Evolutionary conservation across 2,888 invertebrate species (phyloP), one percentile per base, ranked within the genome.

Genomic region (Toxonevra muliebris): DNA sequence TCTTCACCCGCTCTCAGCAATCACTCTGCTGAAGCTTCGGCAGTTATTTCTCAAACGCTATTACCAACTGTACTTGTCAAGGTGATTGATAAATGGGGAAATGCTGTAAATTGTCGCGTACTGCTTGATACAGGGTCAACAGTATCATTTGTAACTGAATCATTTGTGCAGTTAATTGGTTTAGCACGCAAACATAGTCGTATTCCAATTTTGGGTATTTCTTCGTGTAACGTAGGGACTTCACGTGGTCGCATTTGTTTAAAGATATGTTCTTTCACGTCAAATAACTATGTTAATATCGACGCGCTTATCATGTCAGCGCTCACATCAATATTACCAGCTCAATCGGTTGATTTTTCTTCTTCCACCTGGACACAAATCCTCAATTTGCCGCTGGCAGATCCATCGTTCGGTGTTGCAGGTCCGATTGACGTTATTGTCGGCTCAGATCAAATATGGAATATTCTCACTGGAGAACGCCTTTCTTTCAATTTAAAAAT

Each of bases 391-490:
- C 20, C 61, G n/a, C 53, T 74, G 48, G 71, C 70, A 41, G 66
- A 74, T 61, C 70, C 68, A 43, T 55, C 63, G 12, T 73, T 69
- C 48, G 69, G 69, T 65, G 64, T 66, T 13, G 50, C 67, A 59
- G 65, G 54, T 19, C n/a, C n/a, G n/a, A n/a, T n/a, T n/a, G n/a
- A n/a, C n/a, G 53, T 65, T n/a, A 41, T 58, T 30, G n/a, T n/a
- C n/a, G n/a, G n/a, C n/a, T n/a, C n/a, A n/a, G n/a, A n/a, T n/a
- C n/a, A n/a, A n/a, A n/a, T n/a, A n/a, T 69, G 68, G 65, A 67
- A 53, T 43, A 67, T 67, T 61, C 66, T 42, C 52, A 68, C 54
- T 19, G 64, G 68, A 1, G 61, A 71, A 30, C 63, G 61, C 20
- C 43, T 69, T 13, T 41, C 59, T 19, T 68, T 70, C n/a, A n/a